phyloP scores from a whole-genome alignment of 1,140 invertebrate genomes.

The Apis florea region DNA sequence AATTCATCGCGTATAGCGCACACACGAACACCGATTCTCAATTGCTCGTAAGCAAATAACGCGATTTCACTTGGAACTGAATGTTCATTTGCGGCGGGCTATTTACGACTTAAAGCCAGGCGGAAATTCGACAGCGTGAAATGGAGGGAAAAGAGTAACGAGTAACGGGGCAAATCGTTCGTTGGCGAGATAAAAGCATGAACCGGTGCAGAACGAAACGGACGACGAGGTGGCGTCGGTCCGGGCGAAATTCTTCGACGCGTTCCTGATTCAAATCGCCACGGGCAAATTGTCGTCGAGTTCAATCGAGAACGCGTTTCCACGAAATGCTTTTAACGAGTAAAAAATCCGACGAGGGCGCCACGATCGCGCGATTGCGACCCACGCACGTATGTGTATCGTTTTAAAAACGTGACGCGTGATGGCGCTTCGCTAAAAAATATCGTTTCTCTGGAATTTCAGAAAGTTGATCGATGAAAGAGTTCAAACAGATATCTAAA shows the following conservation, averaged over 20 bases:
- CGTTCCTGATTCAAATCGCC: constrained; percentile 44
- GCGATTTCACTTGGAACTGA: background rate
- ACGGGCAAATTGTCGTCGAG: constrained; percentile 43
- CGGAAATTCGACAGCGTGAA: constrained; percentile 7
- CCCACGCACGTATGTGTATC: background rate
- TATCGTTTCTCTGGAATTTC: too few species aligned
- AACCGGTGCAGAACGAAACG: constrained; percentile 30
- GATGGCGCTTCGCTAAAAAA: background rate
- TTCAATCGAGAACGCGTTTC: constrained; percentile 46
- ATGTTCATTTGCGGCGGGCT: background rate
- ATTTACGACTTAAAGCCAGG: background rate
- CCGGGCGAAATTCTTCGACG: constrained; percentile 29
- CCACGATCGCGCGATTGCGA: background rate
- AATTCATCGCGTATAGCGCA: too few species aligned
- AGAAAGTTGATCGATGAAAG: too few species aligned
- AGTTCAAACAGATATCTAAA: too few species aligned
- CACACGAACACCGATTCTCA: background rate
- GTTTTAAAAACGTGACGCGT: background rate
- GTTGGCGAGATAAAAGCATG: constrained; percentile 34
- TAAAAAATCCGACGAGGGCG: constrained; percentile 27
- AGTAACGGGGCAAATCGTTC: constrained; percentile 36
- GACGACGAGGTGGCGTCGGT: background rate
- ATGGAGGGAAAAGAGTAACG: background rate
- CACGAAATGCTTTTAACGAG: constrained; percentile 56
- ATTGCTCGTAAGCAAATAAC: constrained; percentile 2